A percentile compares a stretch with the other conserved stretches of the same genome.
phyloP scores from a whole-genome alignment of 2,888 invertebrate species.

The Drosophila falleni region DNA sequence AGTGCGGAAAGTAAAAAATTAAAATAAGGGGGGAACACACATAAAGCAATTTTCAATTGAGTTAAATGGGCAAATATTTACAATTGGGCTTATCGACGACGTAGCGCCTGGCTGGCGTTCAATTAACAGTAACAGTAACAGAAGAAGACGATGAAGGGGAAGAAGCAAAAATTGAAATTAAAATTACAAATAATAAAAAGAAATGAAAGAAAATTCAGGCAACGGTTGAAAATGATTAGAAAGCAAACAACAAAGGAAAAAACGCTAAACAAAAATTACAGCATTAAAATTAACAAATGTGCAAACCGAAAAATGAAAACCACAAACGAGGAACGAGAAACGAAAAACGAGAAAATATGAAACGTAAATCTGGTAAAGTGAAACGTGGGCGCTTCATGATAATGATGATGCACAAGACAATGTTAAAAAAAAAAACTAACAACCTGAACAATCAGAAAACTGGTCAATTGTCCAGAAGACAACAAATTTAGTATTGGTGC shows the following conservation, averaged over 20 bases:
- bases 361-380: constrained; percentile 2
- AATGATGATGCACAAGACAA: constrained; percentile 32
- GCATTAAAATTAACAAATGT: constrained; percentile 48
- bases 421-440: constrained; percentile 1
- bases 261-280: constrained; percentile 30
- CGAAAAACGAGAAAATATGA: constrained; percentile 9
- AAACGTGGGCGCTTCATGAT: constrained; percentile 10
- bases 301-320: constrained; percentile 33
- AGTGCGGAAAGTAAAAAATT: background rate
- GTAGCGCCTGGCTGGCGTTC: constrained; percentile 48
- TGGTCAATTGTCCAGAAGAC: constrained; percentile 9
- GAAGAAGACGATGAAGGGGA: background rate
- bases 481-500: constrained; percentile 18
- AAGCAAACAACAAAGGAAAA: constrained; percentile 36
- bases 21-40: background rate
- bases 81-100: constrained; percentile 51
- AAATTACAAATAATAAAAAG: constrained; percentile 21
- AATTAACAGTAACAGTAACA: constrained; percentile 46
- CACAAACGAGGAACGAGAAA: constrained; percentile 7
- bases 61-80: constrained; percentile 69
- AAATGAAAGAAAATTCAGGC: constrained; percentile 41
- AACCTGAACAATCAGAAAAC: background rate
- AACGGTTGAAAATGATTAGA: constrained; percentile 31
- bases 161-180: constrained; percentile 23
- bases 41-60: constrained; percentile 62